A percentile compares a stretch with the other conserved stretches of the same genome.
These are phyloP conservation scores for Chrysochloris asiatica DNA, from an alignment of 2,113 vertebrate genomes.

Conservation along the genomic window DNA sequence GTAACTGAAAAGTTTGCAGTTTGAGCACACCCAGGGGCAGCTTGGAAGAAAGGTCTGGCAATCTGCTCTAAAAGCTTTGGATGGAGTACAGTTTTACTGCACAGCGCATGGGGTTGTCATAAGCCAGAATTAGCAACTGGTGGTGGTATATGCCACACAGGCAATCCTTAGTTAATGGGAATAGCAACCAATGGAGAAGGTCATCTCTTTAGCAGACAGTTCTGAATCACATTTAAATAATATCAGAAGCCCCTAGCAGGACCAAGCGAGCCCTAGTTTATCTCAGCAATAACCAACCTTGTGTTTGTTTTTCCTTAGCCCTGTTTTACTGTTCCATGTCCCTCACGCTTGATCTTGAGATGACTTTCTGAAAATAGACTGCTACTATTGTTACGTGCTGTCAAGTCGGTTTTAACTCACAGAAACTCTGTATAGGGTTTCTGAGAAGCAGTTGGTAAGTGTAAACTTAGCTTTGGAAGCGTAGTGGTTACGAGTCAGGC, in stretches of 20 bases:
- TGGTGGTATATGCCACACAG: not conserved
- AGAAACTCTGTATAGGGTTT: too few species aligned
- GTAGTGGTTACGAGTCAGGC: too few species aligned
- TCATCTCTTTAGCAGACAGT: not conserved
- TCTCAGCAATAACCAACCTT: not conserved
- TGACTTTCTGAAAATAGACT: not conserved
- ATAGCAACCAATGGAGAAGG: not conserved
- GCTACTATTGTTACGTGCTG: too few species aligned
- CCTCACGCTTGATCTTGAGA: not conserved
- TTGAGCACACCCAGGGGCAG: not conserved
- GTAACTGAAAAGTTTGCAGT: not conserved
- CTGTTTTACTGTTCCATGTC: not conserved
- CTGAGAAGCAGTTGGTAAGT: too few species aligned
- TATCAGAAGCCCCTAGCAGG: not conserved
- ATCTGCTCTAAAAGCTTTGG: not conserved
- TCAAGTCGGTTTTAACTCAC: too few species aligned
- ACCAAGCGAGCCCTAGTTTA: not conserved
- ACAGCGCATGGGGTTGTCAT: not conserved
- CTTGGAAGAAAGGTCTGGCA: not conserved
- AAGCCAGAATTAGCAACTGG: not conserved
- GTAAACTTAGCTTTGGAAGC: too few species aligned
- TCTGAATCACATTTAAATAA: not conserved
- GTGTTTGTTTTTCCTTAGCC: not conserved
- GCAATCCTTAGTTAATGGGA: not conserved
- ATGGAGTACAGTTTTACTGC: not conserved